These are phyloP conservation scores for Diplodus sargus DNA, from an alignment of 2,797 vertebrate species.

Conservation along the genomic window DNA sequence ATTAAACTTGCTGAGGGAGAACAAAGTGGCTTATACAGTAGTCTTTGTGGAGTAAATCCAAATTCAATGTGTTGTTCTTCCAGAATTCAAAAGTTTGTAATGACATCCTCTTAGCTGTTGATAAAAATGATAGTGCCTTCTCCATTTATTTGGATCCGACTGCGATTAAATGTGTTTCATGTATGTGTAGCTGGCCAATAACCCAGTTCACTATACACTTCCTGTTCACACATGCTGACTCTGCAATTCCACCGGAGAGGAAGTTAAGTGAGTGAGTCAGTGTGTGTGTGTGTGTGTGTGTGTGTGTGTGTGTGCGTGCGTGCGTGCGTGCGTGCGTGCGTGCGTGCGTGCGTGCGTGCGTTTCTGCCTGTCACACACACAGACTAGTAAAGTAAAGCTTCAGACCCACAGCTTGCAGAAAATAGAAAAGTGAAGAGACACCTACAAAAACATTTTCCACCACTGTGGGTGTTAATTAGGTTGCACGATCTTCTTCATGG, in stretches of 20 bases:
- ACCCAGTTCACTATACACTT: slow-evolving; percentile 29
- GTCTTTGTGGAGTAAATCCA: background rate
- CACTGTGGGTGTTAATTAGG: slow-evolving; percentile 10
- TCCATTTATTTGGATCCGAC: no score
- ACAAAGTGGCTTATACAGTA: background rate
- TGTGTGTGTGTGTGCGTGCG: background rate
- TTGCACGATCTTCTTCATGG: background rate
- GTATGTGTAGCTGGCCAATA: slow-evolving; percentile 11
- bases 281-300: background rate
- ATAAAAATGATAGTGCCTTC: no score
- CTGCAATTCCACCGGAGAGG: slow-evolving; percentile 40
- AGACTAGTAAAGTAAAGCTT: background rate
- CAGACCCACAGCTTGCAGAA: background rate
- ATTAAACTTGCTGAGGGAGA: background rate
- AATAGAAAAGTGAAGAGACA: background rate
- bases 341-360: no score
- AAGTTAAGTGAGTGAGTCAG: slow-evolving; percentile 15
- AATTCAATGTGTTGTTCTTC: background rate
- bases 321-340: background rate
- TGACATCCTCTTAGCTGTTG: no score
- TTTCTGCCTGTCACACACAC: no score
- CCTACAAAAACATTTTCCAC: background rate
- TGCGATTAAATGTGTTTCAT: background rate
- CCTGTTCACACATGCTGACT: slow-evolving; percentile 55
- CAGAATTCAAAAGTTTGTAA: no score